Percentiles rank a stretch among this genome's conserved stretches.
phyloP scores from a whole-genome alignment of 1,140 invertebrate genomes.

The Drosophila cardini region DNA sequence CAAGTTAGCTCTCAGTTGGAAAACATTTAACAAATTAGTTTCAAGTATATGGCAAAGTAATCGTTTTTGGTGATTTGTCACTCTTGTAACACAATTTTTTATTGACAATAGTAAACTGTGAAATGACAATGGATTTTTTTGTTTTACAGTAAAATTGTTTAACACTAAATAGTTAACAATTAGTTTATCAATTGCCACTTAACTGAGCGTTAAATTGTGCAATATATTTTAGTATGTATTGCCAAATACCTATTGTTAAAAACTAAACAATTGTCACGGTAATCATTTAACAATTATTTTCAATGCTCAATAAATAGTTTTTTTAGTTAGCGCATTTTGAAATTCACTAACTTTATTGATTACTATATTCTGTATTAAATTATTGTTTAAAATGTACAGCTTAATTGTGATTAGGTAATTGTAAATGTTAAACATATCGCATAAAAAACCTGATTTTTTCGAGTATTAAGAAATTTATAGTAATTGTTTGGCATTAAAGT shows the following conservation, averaged over 20 bases:
- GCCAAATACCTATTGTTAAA: too few relatives aligned
- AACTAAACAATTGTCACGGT: too few relatives aligned
- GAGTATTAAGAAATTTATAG: not conserved
- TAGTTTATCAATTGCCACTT: slow-evolving; percentile 19
- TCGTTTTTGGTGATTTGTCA: slow-evolving; percentile 9
- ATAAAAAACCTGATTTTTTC: not conserved
- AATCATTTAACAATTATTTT: too few relatives aligned
- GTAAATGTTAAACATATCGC: not conserved
- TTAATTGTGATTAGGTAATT: not conserved
- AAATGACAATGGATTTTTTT: not conserved
- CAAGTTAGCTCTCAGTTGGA: not conserved
- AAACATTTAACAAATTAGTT: not conserved
- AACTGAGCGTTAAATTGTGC: not conserved
- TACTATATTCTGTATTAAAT: too few relatives aligned
- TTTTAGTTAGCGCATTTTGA: too few relatives aligned
- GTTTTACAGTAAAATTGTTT: too few relatives aligned
- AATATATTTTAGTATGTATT: too few relatives aligned
- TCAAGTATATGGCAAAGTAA: not conserved
- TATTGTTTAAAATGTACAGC: not conserved
- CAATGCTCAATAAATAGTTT: too few relatives aligned
- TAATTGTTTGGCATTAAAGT: slow-evolving; percentile 5
- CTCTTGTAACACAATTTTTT: not conserved
- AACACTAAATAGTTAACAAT: slow-evolving; percentile 13
- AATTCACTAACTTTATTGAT: too few relatives aligned
- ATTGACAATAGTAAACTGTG: slow-evolving; percentile 5